Base-by-base conservation (phyloP, 2,797 vertebrate species). In the Labroides dimidiatus region DNA sequence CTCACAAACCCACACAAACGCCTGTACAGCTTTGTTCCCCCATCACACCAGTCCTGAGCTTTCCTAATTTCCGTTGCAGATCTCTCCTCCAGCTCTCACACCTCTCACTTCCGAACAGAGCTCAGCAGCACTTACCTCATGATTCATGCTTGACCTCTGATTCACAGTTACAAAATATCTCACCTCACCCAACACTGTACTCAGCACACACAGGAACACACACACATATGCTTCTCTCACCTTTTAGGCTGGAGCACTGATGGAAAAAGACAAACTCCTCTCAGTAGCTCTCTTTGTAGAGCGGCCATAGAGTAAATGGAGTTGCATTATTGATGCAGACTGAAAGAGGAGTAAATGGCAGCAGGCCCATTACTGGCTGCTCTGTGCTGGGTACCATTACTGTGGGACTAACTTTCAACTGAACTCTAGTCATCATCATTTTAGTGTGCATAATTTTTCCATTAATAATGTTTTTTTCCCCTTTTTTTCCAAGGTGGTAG, bases 311-410 rank as follows among this genome's bases (percentile, higher is more conserved):
- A 83, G 82, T 86, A 87, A 88, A 87, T 89, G 85, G 77, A 72
- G 81, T 75, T 88, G 56, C 78, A 85, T 91, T 88, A 89, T 87
- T 87, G 75, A 91, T 87, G 86, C 66, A 1, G 36, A 42, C 59
- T 80, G 80, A 86, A 84, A 80, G 74, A 69, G 65, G 76, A 84
- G 75, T 72, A 81, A 85, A 88, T 69, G 58, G 65, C 55, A 53
- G 75, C 63, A 43, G 65, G 59, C 44, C 73, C 60, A 75, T 87
- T 77, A 79, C 87, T 43, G 70, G 36, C 72, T 57, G 65, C 69
- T 63, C 52, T 60, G 33, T 11, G n/a, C 48, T 72, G 66, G 61
- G 62, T 42, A 23, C 75, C 49, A 69, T 77, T 86, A 72, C 51
- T 60, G 62, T 50, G 49, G 74, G 30, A 23, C 36, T 52, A 59